phyloP scores from a whole-genome alignment of 2,113 vertebrate species.

The Orycteropus afer region DNA sequence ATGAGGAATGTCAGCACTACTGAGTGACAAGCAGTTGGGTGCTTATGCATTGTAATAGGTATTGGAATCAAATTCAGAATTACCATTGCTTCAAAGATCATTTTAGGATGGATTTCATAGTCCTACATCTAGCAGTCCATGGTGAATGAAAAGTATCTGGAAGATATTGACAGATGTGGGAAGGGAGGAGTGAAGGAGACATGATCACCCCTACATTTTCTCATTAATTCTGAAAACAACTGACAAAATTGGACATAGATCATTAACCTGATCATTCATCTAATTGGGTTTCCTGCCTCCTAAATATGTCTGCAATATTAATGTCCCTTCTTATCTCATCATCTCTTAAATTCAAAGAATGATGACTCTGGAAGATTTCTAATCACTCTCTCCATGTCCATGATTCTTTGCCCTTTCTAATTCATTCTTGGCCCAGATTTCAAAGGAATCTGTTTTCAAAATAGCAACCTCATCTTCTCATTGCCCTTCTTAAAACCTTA shows the following conservation, averaged over 20 bases:
- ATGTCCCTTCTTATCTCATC: background rate
- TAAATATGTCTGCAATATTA: background rate
- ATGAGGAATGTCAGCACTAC: background rate
- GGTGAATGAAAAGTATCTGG: background rate
- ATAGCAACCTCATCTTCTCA: background rate
- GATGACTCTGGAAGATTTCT: background rate
- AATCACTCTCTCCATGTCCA: background rate
- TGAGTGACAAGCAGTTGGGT: background rate
- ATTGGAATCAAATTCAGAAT: background rate
- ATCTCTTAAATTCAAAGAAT: background rate
- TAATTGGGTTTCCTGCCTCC: background rate
- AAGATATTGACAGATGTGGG: background rate
- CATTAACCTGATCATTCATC: background rate
- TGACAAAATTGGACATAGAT: background rate
- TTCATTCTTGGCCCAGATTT: background rate
- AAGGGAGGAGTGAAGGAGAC: background rate
- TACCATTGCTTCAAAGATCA: background rate
- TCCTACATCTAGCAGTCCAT: too few species aligned
- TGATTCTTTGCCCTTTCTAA: background rate
- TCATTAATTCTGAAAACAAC: background rate
- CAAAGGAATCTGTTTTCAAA: background rate
- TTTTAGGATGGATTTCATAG: background rate
- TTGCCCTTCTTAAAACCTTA: background rate
- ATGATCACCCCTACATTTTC: background rate
- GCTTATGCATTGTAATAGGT: background rate